A percentile compares a stretch with the other conserved stretches of the same genome.
Evolutionary conservation across 1,140 invertebrate genomes (phyloP).

Genomic region (Caenorhabditis brenneri): DNA sequence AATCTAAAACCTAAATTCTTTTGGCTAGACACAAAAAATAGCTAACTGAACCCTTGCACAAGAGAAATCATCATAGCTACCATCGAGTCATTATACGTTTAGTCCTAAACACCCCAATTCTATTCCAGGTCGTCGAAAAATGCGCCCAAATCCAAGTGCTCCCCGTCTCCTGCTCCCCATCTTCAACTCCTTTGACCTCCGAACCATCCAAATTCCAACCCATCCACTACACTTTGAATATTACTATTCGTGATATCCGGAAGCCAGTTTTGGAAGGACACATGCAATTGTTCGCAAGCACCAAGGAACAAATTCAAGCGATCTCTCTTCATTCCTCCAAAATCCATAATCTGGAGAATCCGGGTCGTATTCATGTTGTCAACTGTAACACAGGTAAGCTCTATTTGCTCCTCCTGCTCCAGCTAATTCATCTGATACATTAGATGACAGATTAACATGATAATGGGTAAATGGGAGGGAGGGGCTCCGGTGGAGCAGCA

Average conservation of each 20-base stretch:
- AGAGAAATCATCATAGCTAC: no score
- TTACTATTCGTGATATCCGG: neutral
- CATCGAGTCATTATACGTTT: no score
- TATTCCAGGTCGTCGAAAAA: slow-evolving; percentile 7
- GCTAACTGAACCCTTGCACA: no score
- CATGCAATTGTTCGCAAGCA: neutral
- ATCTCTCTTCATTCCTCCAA: neutral
- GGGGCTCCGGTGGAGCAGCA: no score
- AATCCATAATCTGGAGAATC: slow-evolving; percentile 10
- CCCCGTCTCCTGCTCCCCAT: neutral
- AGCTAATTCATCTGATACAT: neutral
- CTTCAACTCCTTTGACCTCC: neutral
- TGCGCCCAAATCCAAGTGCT: slow-evolving; percentile 15
- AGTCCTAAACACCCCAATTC: neutral
- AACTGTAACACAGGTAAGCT: slow-evolving; percentile 21
- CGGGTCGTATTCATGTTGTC: slow-evolving; percentile 12
- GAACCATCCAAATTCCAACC: slow-evolving; percentile 22
- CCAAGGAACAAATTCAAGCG: neutral
- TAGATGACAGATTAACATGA: neutral
- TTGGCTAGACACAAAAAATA: no score
- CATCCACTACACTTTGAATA: neutral
- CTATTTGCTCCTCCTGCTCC: neutral
- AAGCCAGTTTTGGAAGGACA: slow-evolving; percentile 35
- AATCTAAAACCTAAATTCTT: no score
- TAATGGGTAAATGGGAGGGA: neutral